phyloP scores from a whole-genome alignment of 2,797 vertebrate species.

The Myiotriccus ornatus region DNA sequence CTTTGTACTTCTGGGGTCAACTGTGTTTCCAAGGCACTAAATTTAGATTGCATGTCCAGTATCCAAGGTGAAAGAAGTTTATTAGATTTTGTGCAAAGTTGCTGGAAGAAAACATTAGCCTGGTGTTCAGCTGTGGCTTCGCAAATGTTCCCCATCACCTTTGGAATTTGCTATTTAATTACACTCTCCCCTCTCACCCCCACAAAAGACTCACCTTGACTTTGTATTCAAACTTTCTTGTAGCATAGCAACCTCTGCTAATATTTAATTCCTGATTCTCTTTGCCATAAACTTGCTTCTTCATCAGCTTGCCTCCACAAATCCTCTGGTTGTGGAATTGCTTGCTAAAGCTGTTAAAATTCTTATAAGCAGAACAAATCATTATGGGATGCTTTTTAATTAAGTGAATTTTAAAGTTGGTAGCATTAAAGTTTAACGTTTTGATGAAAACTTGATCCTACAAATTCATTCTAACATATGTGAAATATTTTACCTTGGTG shows the following conservation, averaged over 20 bases:
- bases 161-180: not conserved
- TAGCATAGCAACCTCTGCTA: not conserved
- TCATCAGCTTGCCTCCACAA: not conserved
- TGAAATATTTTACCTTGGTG: not conserved
- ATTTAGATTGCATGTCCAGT: not conserved
- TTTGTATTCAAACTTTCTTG: not conserved
- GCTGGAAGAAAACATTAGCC: not conserved
- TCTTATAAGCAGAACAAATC: not conserved
- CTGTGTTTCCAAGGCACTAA: not conserved
- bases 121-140: not conserved
- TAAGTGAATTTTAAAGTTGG: not conserved
- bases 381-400: not conserved
- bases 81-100: not conserved
- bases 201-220: not conserved
- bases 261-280: not conserved
- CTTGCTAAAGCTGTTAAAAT: not conserved
- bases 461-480: not conserved
- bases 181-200: rapidly evolving
- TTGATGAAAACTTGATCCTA: not conserved
- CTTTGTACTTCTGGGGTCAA: not conserved
- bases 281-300: not conserved
- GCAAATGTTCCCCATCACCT: not conserved
- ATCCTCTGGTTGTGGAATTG: not conserved
- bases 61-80: not conserved
- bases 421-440: not conserved